phyloP scores from a whole-genome alignment of 2,888 invertebrate genomes.

The Archaeoteleia sp. region DNA sequence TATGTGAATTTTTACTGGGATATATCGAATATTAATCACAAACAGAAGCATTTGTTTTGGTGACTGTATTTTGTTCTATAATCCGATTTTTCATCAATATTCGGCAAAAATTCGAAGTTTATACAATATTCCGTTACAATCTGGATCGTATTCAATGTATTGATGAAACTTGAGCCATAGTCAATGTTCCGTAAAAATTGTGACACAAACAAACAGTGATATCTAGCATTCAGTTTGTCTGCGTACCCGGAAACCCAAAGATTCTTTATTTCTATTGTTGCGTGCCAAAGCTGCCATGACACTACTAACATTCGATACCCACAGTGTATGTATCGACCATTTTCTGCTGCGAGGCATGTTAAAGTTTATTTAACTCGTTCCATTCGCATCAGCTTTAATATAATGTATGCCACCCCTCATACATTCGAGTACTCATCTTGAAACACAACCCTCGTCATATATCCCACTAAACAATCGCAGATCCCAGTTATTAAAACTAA shows the following conservation, averaged over 20 bases:
- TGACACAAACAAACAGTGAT: neutral
- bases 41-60: no score
- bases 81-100: no score
- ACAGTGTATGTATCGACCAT: slow-evolving; percentile 37
- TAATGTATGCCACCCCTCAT: slow-evolving; percentile 12
- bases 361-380: slow-evolving; percentile 56
- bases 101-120: no score
- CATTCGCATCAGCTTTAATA: slow-evolving; percentile 56
- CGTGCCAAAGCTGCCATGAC: neutral
- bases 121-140: no score
- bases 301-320: neutral
- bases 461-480: slow-evolving; percentile 10
- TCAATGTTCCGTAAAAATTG: neutral
- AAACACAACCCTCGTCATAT: slow-evolving; percentile 23
- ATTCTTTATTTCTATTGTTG: slow-evolving; percentile 4
- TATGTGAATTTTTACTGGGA: no score
- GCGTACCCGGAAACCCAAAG: neutral
- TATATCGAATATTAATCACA: no score
- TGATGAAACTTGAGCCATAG: no score
- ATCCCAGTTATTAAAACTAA: slow-evolving; percentile 8
- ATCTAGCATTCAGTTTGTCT: neutral
- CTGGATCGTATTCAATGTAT: no score
- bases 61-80: no score
- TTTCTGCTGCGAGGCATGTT: slow-evolving; percentile 45
- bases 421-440: slow-evolving; percentile 5